A percentile compares a stretch with the other conserved stretches of the same genome.
phyloP scores from a whole-genome alignment of 2,888 invertebrate species.

The Drosophila macrospina region DNA sequence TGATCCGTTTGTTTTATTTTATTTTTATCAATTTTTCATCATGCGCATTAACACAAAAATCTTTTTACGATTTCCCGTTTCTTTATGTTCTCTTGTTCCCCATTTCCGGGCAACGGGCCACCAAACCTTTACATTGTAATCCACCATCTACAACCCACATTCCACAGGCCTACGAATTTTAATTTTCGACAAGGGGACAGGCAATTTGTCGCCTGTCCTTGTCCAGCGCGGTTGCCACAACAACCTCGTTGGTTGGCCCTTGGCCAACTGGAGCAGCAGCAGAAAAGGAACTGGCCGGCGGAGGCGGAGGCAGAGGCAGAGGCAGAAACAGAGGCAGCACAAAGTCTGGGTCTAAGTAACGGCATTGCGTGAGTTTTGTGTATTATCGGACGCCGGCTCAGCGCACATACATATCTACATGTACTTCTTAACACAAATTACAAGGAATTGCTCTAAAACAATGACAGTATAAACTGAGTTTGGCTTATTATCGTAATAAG shows the following conservation, averaged over 20 bases:
- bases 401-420: constrained; percentile 40
- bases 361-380: constrained; percentile 70
- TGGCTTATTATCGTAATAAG: constrained; percentile 44
- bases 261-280: constrained; percentile 1
- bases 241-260: constrained; percentile 11
- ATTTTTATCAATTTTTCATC: constrained; percentile 53
- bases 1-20: constrained; percentile 18
- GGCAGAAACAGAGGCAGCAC: constrained; percentile 52
- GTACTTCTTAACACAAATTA: constrained; percentile 17
- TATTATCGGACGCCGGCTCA: constrained; percentile 52
- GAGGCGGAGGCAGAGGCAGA: background rate
- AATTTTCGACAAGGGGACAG: constrained; percentile 73
- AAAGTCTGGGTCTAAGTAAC: constrained; percentile 59
- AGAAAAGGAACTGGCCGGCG: background rate
- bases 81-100: constrained; percentile 40
- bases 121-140: constrained; percentile 33
- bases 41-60: constrained; percentile 53
- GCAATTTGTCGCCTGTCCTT: constrained; percentile 62
- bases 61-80: constrained; percentile 57
- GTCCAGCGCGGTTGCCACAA: constrained; percentile 33
- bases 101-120: constrained; percentile 33
- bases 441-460: constrained; percentile 48
- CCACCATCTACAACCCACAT: constrained; percentile 25
- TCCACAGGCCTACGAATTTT: constrained; percentile 83
- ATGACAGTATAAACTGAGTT: constrained; percentile 18